Conservation (phyloP, 2,888 invertebrate species). For the Orthosia cruda region DNA sequence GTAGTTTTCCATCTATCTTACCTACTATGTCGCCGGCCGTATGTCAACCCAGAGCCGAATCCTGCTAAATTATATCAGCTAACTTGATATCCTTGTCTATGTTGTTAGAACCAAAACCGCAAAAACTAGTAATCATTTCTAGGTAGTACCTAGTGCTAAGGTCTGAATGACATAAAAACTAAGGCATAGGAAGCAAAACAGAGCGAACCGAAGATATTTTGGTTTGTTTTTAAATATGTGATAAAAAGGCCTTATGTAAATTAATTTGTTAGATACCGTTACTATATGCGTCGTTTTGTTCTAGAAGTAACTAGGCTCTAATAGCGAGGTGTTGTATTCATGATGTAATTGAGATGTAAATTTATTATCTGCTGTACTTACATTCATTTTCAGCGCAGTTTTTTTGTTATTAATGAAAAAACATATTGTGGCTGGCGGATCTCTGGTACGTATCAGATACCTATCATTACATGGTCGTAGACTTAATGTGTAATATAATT, state of each 20-base stretch:
- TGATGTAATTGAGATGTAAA: background rate
- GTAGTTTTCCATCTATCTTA: background rate
- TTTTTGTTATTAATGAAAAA: too few relatives aligned
- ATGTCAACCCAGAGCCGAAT: background rate
- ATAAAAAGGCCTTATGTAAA: background rate
- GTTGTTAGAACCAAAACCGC: background rate
- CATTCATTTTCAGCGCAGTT: background rate
- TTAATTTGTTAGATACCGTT: background rate
- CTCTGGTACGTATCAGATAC: background rate
- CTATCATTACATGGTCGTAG: background rate
- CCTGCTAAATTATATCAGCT: background rate
- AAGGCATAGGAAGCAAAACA: background rate
- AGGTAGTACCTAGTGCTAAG: background rate
- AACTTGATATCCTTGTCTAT: conserved; percentile 4
- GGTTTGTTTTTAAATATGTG: background rate
- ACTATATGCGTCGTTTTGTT: background rate
- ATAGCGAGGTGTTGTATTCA: conserved; percentile 4
- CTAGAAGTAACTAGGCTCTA: conserved; percentile 13
- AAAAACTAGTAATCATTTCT: conserved; percentile 1
- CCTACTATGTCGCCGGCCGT: too few relatives aligned
- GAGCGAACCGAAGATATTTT: background rate
- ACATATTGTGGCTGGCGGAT: too few relatives aligned
- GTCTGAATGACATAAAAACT: conserved; percentile 6
- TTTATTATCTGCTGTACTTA: conserved; percentile 17
- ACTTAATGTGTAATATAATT: background rate